Conservation (phyloP, 1,140 invertebrate species). For the Drosophila tropicalis region DNA sequence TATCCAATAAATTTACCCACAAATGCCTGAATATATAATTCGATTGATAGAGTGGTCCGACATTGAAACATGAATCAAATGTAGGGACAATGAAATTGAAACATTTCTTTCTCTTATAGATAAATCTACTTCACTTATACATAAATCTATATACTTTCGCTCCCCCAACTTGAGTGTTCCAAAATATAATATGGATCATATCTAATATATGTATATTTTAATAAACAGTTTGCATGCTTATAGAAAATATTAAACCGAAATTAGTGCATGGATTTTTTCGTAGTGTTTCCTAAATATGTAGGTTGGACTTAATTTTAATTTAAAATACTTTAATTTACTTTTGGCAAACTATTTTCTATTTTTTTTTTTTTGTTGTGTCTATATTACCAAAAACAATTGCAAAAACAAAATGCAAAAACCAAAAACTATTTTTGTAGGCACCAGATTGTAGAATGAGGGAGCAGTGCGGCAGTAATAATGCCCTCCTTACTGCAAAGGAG, state of each 20-base stretch:
- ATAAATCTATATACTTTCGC: no score
- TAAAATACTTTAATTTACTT: slow-evolving; percentile 27
- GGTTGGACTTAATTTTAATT: slow-evolving; percentile 28
- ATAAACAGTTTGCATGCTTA: slow-evolving; percentile 45
- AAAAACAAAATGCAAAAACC: slow-evolving; percentile 20
- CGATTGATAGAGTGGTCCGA: no score
- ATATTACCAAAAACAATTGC: slow-evolving; percentile 16
- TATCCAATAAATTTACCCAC: no score
- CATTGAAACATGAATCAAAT: not conserved
- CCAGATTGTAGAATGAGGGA: slow-evolving; percentile 83
- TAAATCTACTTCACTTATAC: no score
- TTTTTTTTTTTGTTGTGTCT: slow-evolving; percentile 28
- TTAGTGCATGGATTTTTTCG: slow-evolving; percentile 23
- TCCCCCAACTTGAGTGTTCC: not conserved
- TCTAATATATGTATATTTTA: no score
- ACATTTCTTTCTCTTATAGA: not conserved
- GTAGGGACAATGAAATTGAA: not conserved
- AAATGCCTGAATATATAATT: no score
- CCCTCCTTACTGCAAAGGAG: slow-evolving; percentile 94
- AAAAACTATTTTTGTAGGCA: slow-evolving; percentile 82
- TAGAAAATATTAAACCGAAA: slow-evolving; percentile 14
- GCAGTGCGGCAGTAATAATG: slow-evolving; percentile 85
- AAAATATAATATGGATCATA: no score
- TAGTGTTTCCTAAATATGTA: not conserved
- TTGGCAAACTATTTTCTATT: slow-evolving; percentile 9